Conservation (phyloP, 1,140 invertebrate species). For the Helicoverpa armigera region DNA sequence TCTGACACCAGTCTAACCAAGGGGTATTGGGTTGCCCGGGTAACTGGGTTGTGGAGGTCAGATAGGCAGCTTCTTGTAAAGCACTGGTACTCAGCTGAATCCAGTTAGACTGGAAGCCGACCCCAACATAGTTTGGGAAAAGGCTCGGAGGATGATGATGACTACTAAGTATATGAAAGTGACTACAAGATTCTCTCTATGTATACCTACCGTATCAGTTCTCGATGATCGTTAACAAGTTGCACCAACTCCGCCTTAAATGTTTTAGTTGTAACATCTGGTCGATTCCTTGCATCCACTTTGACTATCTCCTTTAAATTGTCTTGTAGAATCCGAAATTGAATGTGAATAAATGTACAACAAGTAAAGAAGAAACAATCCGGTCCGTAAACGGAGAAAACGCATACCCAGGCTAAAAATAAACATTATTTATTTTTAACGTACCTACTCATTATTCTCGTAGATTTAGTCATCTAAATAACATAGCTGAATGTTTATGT, state of each 20-base stretch:
- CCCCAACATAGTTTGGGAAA: no score
- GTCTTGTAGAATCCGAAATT: slow-evolving; percentile 56
- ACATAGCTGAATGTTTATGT: no score
- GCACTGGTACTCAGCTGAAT: no score
- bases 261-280: slow-evolving; percentile 15
- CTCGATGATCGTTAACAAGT: slow-evolving; percentile 58
- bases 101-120: no score
- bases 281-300: neutral
- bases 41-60: no score
- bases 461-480: no score
- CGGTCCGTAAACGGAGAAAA: slow-evolving; percentile 54
- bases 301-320: slow-evolving; percentile 53
- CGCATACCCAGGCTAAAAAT: slow-evolving; percentile 56
- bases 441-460: no score
- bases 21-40: no score
- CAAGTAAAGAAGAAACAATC: slow-evolving; percentile 62
- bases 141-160: no score
- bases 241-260: slow-evolving; percentile 46
- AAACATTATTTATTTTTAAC: neutral
- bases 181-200: neutral
- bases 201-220: slow-evolving; percentile 59
- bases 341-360: slow-evolving; percentile 63
- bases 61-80: no score
- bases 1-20: no score
- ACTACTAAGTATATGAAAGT: neutral